Base-by-base conservation (phyloP, 2,888 invertebrate species). In the Platerodrilus igneus region DNA sequence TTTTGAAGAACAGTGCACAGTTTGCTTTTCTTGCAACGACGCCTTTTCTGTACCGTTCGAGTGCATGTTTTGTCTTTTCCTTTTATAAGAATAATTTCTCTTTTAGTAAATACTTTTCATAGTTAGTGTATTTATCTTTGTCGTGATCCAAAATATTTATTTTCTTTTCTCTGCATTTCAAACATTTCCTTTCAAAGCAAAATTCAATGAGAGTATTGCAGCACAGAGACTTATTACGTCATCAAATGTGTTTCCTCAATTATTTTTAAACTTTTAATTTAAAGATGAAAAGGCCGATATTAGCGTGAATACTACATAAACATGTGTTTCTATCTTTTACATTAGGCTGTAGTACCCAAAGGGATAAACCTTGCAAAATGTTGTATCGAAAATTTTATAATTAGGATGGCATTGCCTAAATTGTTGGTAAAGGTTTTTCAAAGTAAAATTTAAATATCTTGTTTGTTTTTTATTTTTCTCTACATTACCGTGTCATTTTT, bases 241-340 rank as follows among this genome's bases (percentile, higher is more conserved):
- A 5, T 6, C 6, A 19, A 19, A 19, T 5, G 19, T 19, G 6
- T 19, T 6, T 7, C 5, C 10, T 23, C 10, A 10, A 9, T 23
- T 10, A 23, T 23, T 23, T 23, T 9, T 23, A 23, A 23, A 23
- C 23, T 23, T 23, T 23, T 23, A 9, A 10, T 23, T 8, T 23
- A 23, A 23, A 9, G 23, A 23, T 23, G 10, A 23, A 23, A 23
- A n/a, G n/a, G n/a, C n/a, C n/a, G n/a, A n/a, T 23, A 8, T 5
- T 23, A 9, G 7, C 10, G 23, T 10, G 10, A 9, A 9, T 23
- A 9, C 7, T 9, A 9, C 10, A 9, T 23, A 9, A 10, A 23
- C 23, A 10, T 9, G 23, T 23, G 10, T 9, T 23, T 23, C n/a
- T 23, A 23, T 23, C 23, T 23, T 9, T 23, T 23, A 23, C 23